These are phyloP conservation scores for Rhadina sibilatrix DNA, from an alignment of 2,113 vertebrate species.

Conservation along the genomic window DNA sequence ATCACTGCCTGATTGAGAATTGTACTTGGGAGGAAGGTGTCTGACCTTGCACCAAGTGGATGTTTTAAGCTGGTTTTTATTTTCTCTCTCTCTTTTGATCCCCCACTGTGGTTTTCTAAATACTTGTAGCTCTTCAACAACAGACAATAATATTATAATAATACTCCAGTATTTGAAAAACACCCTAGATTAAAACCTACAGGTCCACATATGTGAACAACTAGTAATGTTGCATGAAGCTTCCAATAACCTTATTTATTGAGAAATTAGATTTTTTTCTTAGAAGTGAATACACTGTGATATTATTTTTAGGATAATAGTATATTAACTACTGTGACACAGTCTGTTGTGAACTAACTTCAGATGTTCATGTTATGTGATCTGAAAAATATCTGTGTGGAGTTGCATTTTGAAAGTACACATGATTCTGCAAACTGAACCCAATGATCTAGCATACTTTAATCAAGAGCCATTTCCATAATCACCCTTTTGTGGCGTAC, in stretches of 20 bases:
- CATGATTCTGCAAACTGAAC: neutral
- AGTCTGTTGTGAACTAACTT: neutral
- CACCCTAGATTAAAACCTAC: neutral
- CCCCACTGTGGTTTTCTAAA: neutral
- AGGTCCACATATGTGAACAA: neutral
- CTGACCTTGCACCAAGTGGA: neutral
- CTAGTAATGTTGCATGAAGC: neutral
- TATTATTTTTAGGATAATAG: neutral
- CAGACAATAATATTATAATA: neutral
- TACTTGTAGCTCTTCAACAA: neutral
- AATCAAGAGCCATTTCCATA: neutral
- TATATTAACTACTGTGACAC: neutral
- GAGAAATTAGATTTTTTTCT: neutral
- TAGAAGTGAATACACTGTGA: neutral
- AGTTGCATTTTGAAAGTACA: neutral
- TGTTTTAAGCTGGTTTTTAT: neutral
- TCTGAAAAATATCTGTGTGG: neutral
- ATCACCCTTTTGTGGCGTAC: neutral
- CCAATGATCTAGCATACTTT: neutral
- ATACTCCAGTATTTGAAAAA: neutral
- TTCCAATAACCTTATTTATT: neutral
- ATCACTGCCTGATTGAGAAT: neutral
- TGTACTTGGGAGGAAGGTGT: neutral
- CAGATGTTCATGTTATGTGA: neutral
- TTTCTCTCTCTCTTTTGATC: neutral